These are phyloP conservation scores for Nasonia longicornis DNA, from an alignment of 1,140 invertebrate species.

Conservation along the genomic window DNA sequence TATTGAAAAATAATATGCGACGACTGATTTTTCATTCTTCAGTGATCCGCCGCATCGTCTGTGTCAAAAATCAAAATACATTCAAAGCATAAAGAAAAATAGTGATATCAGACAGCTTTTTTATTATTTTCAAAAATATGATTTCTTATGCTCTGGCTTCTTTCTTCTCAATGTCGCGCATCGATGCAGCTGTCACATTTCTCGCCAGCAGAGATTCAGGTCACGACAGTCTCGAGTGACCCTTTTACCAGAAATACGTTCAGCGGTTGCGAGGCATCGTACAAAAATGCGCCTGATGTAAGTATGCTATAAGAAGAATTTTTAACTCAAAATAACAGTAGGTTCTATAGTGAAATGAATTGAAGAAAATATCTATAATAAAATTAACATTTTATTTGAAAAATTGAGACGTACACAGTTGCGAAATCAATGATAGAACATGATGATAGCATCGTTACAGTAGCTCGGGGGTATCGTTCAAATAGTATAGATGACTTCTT, in stretches of 20 bases:
- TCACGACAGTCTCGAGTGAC: not conserved
- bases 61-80: not conserved
- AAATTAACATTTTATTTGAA: constrained; percentile 63
- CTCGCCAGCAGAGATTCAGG: not conserved
- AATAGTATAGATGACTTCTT: constrained; percentile 35
- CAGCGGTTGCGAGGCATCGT: not conserved
- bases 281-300: not conserved
- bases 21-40: not conserved
- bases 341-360: not conserved
- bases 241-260: not conserved
- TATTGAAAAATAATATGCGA: not conserved
- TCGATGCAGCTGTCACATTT: not conserved
- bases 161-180: not conserved
- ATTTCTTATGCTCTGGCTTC: not conserved
- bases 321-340: too few species aligned
- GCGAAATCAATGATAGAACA: constrained; percentile 63
- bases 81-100: not conserved
- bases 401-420: constrained; percentile 64
- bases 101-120: not conserved
- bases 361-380: constrained; percentile 44
- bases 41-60: too few species aligned
- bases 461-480: constrained; percentile 36
- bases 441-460: constrained; percentile 56
- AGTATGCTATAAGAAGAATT: not conserved
- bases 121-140: not conserved